Conservation (phyloP, 2,797 vertebrate species). For the Sebastes reedi region DNA sequence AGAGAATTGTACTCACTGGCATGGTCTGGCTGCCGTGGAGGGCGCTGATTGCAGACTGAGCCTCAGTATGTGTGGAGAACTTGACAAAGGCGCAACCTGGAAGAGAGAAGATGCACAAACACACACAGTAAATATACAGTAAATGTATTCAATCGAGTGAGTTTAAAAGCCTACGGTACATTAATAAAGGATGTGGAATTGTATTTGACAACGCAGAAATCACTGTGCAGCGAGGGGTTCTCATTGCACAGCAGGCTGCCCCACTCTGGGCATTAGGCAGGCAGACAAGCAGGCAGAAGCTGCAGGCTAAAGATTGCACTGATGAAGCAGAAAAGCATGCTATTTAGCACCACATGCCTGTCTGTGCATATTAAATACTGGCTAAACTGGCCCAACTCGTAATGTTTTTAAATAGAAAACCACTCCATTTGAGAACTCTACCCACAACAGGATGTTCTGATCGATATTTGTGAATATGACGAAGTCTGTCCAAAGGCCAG, state of each 20-base stretch:
- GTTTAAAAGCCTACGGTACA: constrained; percentile 36
- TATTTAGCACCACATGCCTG: constrained; percentile 80
- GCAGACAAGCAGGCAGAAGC: constrained; percentile 73
- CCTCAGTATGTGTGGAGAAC: constrained; percentile 96
- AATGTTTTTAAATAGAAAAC: constrained; percentile 36
- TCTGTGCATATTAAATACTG: constrained; percentile 78
- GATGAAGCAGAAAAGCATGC: constrained; percentile 83
- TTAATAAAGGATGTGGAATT: constrained; percentile 66
- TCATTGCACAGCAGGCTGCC: constrained; percentile 70
- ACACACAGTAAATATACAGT: constrained; percentile 24
- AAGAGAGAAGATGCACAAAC: constrained; percentile 58
- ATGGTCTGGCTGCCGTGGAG: constrained; percentile 98
- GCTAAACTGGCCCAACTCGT: constrained; percentile 39
- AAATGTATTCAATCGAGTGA: constrained; percentile 36
- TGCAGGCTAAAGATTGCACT: constrained; percentile 78
- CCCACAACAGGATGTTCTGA: constrained; percentile 27
- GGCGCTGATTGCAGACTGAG: constrained; percentile 95
- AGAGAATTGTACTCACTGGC: constrained; percentile 87
- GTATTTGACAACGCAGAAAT: constrained; percentile 66
- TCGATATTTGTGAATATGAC: constrained; percentile 39
- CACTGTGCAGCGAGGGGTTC: constrained; percentile 55
- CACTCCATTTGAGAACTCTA: constrained; percentile 15
- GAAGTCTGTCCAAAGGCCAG: constrained; percentile 6
- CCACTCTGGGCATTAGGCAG: constrained; percentile 69
- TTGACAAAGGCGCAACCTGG: constrained; percentile 97